Evolutionary conservation across 2,113 vertebrate species (phyloP), one percentile per base, ranked within the genome.

Genomic region (Clinocottus analis): DNA sequence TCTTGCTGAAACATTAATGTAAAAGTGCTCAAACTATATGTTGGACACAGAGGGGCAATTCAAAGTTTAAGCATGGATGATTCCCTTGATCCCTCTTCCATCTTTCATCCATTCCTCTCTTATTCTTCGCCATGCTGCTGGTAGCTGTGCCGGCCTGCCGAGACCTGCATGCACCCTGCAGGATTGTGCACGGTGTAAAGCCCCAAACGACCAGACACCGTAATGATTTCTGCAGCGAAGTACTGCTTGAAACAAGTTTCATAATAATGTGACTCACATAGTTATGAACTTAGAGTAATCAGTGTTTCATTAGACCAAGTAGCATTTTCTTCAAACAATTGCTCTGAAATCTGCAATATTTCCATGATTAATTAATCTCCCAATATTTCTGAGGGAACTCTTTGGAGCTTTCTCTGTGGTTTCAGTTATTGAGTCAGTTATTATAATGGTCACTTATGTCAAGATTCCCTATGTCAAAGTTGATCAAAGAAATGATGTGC

Each of bases 21-120:
- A 47, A 72, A 56, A 80, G 61, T 31, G n/a, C 21, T 73, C n/a
- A 51, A 63, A 39, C 60, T 75, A 9, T n/a, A 45, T 58, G 31
- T 77, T 3, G 16, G 53, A 59, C 6, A 43, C 19, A 45, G 17
- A 58, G 39, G 58, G 21, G 23, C 35, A 29, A 45, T 80, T 78
- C 21, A 72, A 72, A 72, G 56, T 72, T 58, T 1, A n/a, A 14
- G 10, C 27, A 27, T 51, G 72, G 53, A 41, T 47, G 56, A 77
- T 77, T 81, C 58, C 45, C 39, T 62, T 75, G 14, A 51, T 59
- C 55, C 29, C 23, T 37, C 23, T 8, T 12, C 31, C 4, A 55
- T 45, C 8, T 39, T 7, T 39, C 12, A 43, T 51, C 45, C 25
- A 27, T 45, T 27, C 14, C 27, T 60, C 7, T 14, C 11, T 41